A percentile compares a stretch with the other conserved stretches of the same genome.
phyloP scores from a whole-genome alignment of 1,140 invertebrate genomes.

The Micrasema longulum region DNA sequence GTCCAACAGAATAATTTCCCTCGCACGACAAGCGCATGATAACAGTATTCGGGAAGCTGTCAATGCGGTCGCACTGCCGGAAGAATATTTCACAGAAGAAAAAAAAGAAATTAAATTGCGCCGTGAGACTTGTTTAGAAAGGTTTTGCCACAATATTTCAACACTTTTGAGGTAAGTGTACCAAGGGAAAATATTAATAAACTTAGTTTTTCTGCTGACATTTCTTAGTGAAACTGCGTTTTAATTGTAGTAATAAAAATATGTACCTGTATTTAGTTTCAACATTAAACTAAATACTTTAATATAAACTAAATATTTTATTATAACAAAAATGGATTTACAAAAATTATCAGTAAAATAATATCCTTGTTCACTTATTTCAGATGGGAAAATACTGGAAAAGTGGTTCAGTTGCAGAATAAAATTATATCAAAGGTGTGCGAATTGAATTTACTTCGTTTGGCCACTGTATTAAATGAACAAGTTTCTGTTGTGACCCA shows the following conservation, averaged over 20 bases:
- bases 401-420: constrained; percentile 58
- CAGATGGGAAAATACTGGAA: constrained; percentile 63
- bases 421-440: constrained; percentile 60
- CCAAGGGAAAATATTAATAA: too few species aligned
- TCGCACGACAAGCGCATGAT: constrained; percentile 62
- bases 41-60: constrained; percentile 62
- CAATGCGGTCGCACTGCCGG: constrained; percentile 61
- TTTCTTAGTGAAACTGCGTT: too few species aligned
- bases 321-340: not conserved
- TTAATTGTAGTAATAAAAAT: too few species aligned
- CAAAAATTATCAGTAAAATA: constrained; percentile 6
- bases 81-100: constrained; percentile 59
- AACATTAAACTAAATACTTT: too few species aligned
- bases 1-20: constrained; percentile 60
- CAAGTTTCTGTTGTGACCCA: constrained; percentile 54
- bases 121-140: constrained; percentile 62
- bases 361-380: constrained; percentile 2
- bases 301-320: not conserved
- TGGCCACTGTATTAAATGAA: constrained; percentile 59
- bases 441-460: constrained; percentile 58
- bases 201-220: too few species aligned
- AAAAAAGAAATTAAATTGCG: constrained; percentile 16
- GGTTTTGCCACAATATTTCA: constrained; percentile 63
- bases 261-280: too few species aligned
- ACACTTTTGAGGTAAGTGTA: constrained; percentile 62